A percentile compares a stretch with the other conserved stretches of the same genome.
Conservation (phyloP, 2,797 vertebrate genomes). For the Danio albolineatus region DNA sequence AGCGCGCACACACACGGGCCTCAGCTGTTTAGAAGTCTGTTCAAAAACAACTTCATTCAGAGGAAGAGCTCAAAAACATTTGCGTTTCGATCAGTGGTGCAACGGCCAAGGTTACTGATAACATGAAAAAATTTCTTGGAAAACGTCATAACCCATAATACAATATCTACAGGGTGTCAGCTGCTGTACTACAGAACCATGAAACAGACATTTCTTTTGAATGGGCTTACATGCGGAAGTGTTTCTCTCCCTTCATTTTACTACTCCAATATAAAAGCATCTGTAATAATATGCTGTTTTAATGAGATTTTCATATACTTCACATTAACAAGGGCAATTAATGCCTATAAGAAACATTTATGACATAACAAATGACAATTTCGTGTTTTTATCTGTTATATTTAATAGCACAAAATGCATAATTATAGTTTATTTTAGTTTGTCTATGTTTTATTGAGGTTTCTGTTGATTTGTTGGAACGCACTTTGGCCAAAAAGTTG, state of each 20-base stretch:
- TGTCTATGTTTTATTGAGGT: too few relatives aligned
- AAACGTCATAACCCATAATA: slow-evolving; percentile 21
- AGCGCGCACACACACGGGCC: not conserved
- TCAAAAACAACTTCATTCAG: not conserved
- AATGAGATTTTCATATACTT: too few relatives aligned
- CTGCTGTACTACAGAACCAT: not conserved
- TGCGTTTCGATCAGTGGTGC: not conserved
- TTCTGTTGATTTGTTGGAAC: too few relatives aligned
- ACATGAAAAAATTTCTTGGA: slow-evolving; percentile 24
- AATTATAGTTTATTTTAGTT: too few relatives aligned
- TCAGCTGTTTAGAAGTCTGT: not conserved
- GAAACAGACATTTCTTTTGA: not conserved
- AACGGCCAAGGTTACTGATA: slow-evolving; percentile 22
- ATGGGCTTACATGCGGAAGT: not conserved
- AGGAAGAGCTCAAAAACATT: not conserved
- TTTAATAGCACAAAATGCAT: too few relatives aligned
- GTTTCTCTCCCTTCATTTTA: not conserved
- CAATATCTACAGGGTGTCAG: not conserved
- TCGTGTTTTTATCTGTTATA: too few relatives aligned
- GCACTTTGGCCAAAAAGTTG: too few relatives aligned
- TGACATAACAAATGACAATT: too few relatives aligned
- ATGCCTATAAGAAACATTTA: too few relatives aligned
- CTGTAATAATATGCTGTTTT: not conserved
- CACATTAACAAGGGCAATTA: too few relatives aligned
- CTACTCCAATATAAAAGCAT: not conserved